Evolutionary conservation across 2,888 invertebrate genomes (phyloP).

Genomic region (Drosophila silvestris): DNA sequence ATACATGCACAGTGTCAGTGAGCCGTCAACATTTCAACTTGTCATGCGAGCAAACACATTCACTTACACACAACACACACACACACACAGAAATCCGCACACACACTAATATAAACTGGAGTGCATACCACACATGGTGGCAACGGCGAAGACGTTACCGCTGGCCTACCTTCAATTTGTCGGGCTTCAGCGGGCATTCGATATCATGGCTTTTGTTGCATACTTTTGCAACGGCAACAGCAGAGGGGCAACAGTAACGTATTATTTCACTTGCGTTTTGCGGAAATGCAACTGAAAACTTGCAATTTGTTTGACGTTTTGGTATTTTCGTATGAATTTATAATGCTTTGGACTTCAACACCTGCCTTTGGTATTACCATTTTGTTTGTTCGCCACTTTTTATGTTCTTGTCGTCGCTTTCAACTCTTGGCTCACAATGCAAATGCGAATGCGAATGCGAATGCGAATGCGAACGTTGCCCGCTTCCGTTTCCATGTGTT

Average conservation of each 20-base stretch:
- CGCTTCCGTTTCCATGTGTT: neutral
- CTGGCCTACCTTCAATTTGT: constrained; percentile 76
- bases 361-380: constrained; percentile 60
- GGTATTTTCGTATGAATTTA: constrained; percentile 76
- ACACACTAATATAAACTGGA: neutral
- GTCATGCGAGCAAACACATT: constrained; percentile 69
- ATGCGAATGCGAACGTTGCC: neutral
- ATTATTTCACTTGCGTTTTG: constrained; percentile 78
- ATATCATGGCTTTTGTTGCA: constrained; percentile 68
- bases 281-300: constrained; percentile 80
- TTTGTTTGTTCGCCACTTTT: constrained; percentile 38
- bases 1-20: constrained; percentile 63
- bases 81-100: constrained; percentile 1
- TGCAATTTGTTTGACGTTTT: constrained; percentile 79
- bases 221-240: constrained; percentile 44
- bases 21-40: constrained; percentile 79
- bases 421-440: constrained; percentile 25
- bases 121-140: neutral
- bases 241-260: constrained; percentile 44
- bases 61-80: constrained; percentile 25
- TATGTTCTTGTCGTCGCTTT: constrained; percentile 33
- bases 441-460: neutral
- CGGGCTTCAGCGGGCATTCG: constrained; percentile 63
- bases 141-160: constrained; percentile 60
- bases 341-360: constrained; percentile 73